These are phyloP conservation scores for Strigops habroptila DNA, from an alignment of 2,113 vertebrate genomes.

Conservation along the genomic window DNA sequence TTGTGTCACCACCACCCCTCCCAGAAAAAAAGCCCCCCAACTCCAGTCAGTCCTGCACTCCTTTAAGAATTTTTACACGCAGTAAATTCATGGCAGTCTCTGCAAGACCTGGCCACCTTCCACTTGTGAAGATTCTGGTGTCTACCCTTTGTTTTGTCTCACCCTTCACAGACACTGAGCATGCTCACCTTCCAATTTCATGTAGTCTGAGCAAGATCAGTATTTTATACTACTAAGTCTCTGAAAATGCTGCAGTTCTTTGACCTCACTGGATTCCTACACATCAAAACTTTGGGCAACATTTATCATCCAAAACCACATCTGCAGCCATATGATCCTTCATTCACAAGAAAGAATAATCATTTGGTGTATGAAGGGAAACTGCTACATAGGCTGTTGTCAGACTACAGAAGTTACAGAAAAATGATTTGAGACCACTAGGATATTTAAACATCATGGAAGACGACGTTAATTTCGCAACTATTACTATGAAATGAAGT, in stretches of 20 bases:
- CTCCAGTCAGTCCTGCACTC: background rate
- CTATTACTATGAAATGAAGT: background rate
- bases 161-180: background rate
- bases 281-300: background rate
- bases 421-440: background rate
- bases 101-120: background rate
- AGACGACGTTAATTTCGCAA: background rate
- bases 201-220: background rate
- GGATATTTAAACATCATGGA: background rate
- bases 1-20: rapidly evolving
- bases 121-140: background rate
- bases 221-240: background rate
- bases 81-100: background rate
- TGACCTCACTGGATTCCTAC: background rate
- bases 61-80: background rate
- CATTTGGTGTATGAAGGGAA: background rate
- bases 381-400: background rate
- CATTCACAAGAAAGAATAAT: background rate
- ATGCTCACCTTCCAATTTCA: background rate
- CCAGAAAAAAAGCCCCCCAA: background rate
- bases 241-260: background rate
- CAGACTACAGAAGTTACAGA: background rate
- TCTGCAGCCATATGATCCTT: background rate
- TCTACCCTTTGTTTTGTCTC: background rate
- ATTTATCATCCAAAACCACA: background rate